Evolutionary conservation across 2,888 invertebrate species (phyloP), one percentile per base, ranked within the genome.

Genomic region (Rhagophthalmus giganteus): DNA sequence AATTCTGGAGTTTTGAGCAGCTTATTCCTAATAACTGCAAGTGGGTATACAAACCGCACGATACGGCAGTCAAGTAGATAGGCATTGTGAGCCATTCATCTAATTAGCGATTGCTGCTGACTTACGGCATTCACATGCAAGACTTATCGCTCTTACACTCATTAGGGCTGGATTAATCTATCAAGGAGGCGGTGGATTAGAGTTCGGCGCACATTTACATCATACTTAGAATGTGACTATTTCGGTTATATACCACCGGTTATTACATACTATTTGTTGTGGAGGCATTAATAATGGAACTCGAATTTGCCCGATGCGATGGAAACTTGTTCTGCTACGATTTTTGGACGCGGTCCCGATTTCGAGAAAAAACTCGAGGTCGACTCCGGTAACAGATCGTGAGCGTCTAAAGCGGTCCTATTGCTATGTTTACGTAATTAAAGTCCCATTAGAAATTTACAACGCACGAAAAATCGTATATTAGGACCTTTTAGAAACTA

Each of bases 101-200:
- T 74, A 74, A 74, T 74, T 74, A 74, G 72, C 70, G 69, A 72
- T 69, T 70, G 71, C 69, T 68, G 68, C 69, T 69, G 71, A 69
- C 66, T 71, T 68, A 65, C 69, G 67, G 72, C 70, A 72, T 71
- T 73, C 73, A 71, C 70, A 71, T 70, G 73, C 67, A 70, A 73
- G 72, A 73, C 73, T 74, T 74, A 74, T 74, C 74, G 74, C 73
- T 74, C 73, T 74, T 73, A 74, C 74, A 71, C 74, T 74, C 74
- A 74, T 74, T 74, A 74, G 73, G 70, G 71, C 67, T 61, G 73
- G 74, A 74, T 74, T 74, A 74, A 74, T 74, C 72, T 72, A 74
- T 74, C 74, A 74, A 71, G 65, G 64, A 67, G 61, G 62, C 63
- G 57, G 58, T 53, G 55, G 60, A 55, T 58, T 56, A 54, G 59